Evolutionary conservation across 1,140 invertebrate genomes (phyloP).

Genomic region (Thrips palmi): DNA sequence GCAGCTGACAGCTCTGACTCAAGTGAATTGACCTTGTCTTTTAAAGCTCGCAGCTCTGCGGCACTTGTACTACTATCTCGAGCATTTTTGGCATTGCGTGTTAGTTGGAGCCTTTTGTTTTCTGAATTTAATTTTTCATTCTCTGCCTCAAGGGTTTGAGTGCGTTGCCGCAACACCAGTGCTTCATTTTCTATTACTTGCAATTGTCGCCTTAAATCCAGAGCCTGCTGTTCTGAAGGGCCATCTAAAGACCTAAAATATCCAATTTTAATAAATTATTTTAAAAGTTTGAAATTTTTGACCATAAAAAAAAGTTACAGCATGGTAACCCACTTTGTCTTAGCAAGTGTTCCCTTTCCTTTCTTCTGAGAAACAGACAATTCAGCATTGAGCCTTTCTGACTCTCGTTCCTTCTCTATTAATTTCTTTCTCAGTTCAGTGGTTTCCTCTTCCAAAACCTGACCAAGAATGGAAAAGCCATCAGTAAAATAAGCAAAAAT

Average conservation of each 20-base stretch:
- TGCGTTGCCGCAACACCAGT: constrained; percentile 37
- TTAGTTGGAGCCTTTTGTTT: constrained; percentile 43
- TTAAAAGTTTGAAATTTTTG: background rate
- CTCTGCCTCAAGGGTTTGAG: constrained; percentile 44
- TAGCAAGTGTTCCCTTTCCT: constrained; percentile 33
- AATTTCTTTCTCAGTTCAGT: constrained; percentile 51
- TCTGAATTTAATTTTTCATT: constrained; percentile 52
- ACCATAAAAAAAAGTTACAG: background rate
- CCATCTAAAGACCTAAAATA: constrained; percentile 38
- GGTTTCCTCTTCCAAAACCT: constrained; percentile 47
- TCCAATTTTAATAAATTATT: no score
- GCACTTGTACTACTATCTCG: constrained; percentile 17
- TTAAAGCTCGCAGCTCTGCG: constrained; percentile 20
- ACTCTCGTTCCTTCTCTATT: constrained; percentile 65
- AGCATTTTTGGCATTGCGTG: constrained; percentile 27
- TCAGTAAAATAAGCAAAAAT: background rate
- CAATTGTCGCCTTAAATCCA: constrained; percentile 51
- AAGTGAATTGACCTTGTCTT: constrained; percentile 37
- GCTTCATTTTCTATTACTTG: constrained; percentile 56
- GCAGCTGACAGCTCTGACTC: constrained; percentile 43
- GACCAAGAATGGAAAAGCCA: constrained; percentile 11
- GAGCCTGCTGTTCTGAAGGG: constrained; percentile 32
- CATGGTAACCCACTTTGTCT: constrained; percentile 33
- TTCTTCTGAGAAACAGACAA: constrained; percentile 39
- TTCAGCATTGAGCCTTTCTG: constrained; percentile 53